Evolutionary conservation across 1,140 invertebrate species (phyloP), one percentile per base, ranked within the genome.

Genomic region (Pogonomyrmex californicus): DNA sequence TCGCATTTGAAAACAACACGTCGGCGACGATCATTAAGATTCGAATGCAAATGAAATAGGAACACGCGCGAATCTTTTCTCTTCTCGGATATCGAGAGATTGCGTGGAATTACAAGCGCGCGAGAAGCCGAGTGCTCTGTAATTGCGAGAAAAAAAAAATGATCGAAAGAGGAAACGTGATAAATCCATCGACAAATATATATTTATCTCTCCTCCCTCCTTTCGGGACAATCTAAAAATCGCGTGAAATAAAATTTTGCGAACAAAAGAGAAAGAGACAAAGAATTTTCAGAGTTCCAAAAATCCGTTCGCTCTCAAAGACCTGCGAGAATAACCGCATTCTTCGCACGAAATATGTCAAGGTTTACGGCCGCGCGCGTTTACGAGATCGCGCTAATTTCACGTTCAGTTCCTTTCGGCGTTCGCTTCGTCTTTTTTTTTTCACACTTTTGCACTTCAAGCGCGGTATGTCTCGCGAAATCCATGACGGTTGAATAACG

Each of bases 11-110:
- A 60, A 89, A 90, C 87, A 86, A 90, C 56, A 54, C 86, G 54
- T 10, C 38, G 68, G 17, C 85, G 85, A 33, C 49, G 54, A 71
- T 90, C 78, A 85, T 89, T 87, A 90, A 90, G 76, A 23, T 23
- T 56, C 71, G 75, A 56, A 89, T 86, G 88, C 88, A 86, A 88
- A 89, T 90, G 79, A 6, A 7, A 86, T 17, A 23, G 1, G 62
- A 85, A 76, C 70, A 44, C 81, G 41, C 66, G 56, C 12, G 5
- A 68, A 68, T 70, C 51, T 51, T 78, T 17, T 30, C 58, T n/a
- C 38, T 10, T 36, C 33, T 68, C 65, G 14, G 17, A 2, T 36
- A 38, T n/a, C 60, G 2, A 60, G 68, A 47, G 33, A 41, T 76
- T 41, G 54, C 36, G n/a, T 7, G 7, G 33, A 79, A 49, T 68